Percentiles rank a stretch among this genome's conserved stretches.
These are phyloP conservation scores for Tautogolabrus adspersus DNA, from an alignment of 2,113 vertebrate genomes.

Conservation along the genomic window DNA sequence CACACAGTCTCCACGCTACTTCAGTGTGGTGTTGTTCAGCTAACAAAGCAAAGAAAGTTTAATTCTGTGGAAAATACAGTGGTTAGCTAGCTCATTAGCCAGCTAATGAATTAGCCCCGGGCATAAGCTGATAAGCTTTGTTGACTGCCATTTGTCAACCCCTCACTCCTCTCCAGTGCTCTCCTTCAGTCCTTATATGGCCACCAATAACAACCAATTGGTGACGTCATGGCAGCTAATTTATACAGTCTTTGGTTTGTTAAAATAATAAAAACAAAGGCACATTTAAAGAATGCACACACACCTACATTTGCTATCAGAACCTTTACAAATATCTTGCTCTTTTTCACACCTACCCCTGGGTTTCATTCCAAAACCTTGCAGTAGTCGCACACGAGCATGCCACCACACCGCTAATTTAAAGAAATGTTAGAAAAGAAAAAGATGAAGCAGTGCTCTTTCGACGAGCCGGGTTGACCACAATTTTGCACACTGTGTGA, in stretches of 20 bases:
- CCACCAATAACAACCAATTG: not conserved
- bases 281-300: not conserved
- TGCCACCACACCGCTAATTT: constrained; percentile 7
- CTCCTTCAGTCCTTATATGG: not conserved
- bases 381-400: not conserved
- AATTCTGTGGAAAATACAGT: not conserved
- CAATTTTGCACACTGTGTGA: not conserved
- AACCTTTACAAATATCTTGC: constrained; percentile 8
- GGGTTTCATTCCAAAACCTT: not conserved
- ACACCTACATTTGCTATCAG: not conserved
- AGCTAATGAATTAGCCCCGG: not conserved
- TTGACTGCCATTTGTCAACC: not conserved
- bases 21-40: not conserved
- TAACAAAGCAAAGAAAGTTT: not conserved
- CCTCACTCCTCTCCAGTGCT: not conserved
- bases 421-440: constrained; percentile 9
- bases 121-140: not conserved
- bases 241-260: not conserved
- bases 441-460: constrained; percentile 9
- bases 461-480: too few species aligned
- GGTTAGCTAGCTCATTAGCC: not conserved
- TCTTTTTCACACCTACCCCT: constrained; percentile 5
- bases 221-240: not conserved
- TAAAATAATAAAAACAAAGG: not conserved
- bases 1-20: too few species aligned